A percentile compares a stretch with the other conserved stretches of the same genome.
phyloP scores from a whole-genome alignment of 2,797 vertebrate genomes.

The Tinamus major region DNA sequence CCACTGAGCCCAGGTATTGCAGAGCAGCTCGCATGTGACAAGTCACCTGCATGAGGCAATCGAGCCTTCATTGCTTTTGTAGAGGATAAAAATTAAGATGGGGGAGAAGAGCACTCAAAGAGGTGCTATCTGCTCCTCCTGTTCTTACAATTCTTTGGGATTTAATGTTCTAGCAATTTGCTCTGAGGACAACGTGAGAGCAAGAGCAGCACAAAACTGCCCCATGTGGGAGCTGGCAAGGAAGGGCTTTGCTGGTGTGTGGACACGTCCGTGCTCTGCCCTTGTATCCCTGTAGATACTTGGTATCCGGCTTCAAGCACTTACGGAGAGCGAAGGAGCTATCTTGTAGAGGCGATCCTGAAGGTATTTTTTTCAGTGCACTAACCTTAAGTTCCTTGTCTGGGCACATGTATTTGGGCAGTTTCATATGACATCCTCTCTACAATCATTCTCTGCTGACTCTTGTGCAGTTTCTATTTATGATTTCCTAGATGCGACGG shows the following conservation, averaged over 20 bases:
- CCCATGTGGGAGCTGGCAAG: background rate
- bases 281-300: background rate
- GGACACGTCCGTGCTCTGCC: background rate
- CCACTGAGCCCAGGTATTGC: background rate
- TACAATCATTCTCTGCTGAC: background rate
- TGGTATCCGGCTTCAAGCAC: background rate
- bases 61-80: background rate
- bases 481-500: background rate
- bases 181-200: background rate
- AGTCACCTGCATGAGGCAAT: background rate
- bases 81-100: background rate
- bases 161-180: background rate
- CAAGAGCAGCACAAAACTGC: background rate
- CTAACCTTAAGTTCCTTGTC: background rate
- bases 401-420: background rate
- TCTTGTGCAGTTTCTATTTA: slow-evolving; percentile 10
- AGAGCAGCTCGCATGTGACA: background rate
- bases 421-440: background rate
- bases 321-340: background rate
- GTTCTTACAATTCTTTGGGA: background rate
- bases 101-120: background rate
- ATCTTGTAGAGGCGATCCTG: background rate
- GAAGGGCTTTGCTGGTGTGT: background rate
- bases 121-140: background rate
- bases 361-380: background rate